phyloP scores from a whole-genome alignment of 2,113 vertebrate genomes.

The Zootoca vivipara region DNA sequence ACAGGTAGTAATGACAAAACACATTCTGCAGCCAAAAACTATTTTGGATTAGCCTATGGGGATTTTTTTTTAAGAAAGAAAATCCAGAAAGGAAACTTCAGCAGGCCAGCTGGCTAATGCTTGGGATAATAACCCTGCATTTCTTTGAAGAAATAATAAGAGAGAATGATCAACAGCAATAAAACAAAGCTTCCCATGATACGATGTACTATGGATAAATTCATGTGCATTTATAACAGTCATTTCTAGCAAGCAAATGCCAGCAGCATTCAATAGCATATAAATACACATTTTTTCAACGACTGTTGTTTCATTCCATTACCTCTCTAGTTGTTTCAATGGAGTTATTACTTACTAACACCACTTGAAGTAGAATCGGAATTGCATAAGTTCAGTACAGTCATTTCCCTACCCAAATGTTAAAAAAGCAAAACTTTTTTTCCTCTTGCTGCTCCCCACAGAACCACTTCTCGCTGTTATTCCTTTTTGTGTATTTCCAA shows the following conservation, averaged over 20 bases:
- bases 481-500: neutral
- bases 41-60: conserved; percentile 76
- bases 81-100: conserved; percentile 75
- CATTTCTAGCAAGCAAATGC: conserved; percentile 63
- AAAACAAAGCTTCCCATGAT: conserved; percentile 71
- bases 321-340: conserved; percentile 11
- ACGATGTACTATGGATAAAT: conserved; percentile 62
- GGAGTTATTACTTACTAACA: conserved; percentile 13
- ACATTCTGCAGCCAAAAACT: conserved; percentile 66
- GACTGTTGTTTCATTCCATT: conserved; percentile 25
- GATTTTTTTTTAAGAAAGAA: conserved; percentile 70
- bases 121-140: conserved; percentile 76
- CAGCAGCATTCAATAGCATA: conserved; percentile 53
- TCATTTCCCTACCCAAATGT: neutral
- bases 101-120: conserved; percentile 75
- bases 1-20: conserved; percentile 82
- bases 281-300: conserved; percentile 42
- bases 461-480: neutral
- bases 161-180: conserved; percentile 70
- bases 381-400: conserved; percentile 14
- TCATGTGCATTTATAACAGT: conserved; percentile 66
- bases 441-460: neutral
- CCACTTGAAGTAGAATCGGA: conserved; percentile 19
- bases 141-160: conserved; percentile 77
- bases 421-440: neutral